Percentiles rank a stretch among this genome's conserved stretches.
These are phyloP conservation scores for Brachycybe producta DNA, from an alignment of 2,888 invertebrate genomes.

Conservation along the genomic window DNA sequence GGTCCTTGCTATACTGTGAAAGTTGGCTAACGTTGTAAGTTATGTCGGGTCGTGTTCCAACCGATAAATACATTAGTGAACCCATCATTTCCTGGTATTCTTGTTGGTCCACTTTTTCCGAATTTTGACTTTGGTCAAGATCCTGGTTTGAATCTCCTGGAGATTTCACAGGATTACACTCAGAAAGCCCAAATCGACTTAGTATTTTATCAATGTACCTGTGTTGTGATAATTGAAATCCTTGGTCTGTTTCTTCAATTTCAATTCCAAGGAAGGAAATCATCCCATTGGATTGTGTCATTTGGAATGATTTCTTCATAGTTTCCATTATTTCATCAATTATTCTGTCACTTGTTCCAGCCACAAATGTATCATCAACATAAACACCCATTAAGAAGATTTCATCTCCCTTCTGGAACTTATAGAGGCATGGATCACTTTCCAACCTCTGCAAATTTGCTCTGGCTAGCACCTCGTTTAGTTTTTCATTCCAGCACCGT, in stretches of 20 bases:
- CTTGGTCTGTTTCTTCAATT: neutral
- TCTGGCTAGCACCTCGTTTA: neutral
- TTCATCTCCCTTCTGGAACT: neutral
- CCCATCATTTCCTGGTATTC: slow-evolving; percentile 2
- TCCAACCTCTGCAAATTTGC: neutral
- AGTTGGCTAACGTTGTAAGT: neutral
- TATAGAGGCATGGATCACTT: neutral
- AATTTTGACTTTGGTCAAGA: neutral
- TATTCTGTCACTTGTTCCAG: neutral
- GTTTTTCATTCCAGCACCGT: too few species aligned
- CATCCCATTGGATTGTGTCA: neutral
- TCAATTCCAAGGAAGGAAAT: neutral
- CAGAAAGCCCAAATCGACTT: too few species aligned
- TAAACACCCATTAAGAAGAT: neutral
- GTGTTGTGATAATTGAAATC: neutral
- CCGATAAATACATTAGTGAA: neutral
- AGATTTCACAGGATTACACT: too few species aligned
- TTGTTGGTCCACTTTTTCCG: neutral
- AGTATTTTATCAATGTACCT: neutral
- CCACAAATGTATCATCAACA: neutral
- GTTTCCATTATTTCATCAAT: neutral
- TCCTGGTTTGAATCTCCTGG: too few species aligned
- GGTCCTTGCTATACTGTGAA: neutral
- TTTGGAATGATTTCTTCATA: neutral
- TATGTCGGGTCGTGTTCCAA: slow-evolving; percentile 1